These are phyloP conservation scores for Syngnathus scovelli DNA, from an alignment of 2,113 vertebrate genomes.

Conservation along the genomic window DNA sequence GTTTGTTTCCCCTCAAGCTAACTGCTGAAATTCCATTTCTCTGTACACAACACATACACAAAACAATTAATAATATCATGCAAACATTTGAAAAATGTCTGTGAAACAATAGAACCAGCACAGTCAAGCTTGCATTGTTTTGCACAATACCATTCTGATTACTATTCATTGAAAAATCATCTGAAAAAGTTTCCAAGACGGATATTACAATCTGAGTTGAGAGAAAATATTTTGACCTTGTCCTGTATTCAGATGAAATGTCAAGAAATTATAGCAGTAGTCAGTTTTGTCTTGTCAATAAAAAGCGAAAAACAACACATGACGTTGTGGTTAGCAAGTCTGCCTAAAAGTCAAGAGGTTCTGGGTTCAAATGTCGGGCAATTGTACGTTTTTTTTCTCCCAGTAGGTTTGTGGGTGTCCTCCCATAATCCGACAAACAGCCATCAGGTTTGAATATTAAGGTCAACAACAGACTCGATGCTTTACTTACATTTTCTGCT, in stretches of 20 bases:
- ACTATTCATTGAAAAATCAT: not conserved
- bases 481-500: no score
- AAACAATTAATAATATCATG: not conserved
- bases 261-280: not conserved
- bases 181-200: not conserved
- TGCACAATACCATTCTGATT: conserved; percentile 3
- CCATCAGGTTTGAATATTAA: no score
- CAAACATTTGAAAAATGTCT: not conserved
- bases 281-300: not conserved
- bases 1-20: not conserved
- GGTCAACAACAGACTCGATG: no score
- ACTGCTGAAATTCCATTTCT: not conserved
- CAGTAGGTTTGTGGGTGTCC: no score
- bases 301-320: not conserved
- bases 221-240: not conserved
- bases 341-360: not conserved
- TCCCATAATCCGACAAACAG: no score
- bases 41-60: not conserved
- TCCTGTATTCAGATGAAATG: not conserved
- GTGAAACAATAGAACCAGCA: not conserved
- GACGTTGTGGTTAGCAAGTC: not conserved
- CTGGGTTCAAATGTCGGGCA: no score
- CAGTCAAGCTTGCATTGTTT: conserved; percentile 2
- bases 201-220: not conserved
- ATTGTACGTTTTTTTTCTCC: no score